Percentiles rank a stretch among this genome's conserved stretches.
Conservation (phyloP, 2,888 invertebrate species). For the Drosophila atripex region DNA sequence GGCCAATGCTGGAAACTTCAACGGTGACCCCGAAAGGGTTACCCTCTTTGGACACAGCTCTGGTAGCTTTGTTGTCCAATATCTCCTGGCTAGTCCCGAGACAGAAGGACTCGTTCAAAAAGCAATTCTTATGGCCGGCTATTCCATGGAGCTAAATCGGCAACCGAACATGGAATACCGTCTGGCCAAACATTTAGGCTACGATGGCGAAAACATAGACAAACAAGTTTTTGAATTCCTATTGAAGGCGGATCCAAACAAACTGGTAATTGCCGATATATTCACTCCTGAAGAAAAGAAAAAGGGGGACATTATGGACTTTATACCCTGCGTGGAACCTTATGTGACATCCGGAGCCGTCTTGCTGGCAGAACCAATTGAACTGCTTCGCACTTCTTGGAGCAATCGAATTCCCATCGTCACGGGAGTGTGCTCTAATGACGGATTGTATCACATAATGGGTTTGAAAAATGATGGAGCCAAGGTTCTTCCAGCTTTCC, state of each 20-base stretch:
- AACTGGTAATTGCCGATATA: constrained; percentile 46
- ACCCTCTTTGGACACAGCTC: constrained; percentile 85
- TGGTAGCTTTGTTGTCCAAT: constrained; percentile 83
- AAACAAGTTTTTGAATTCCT: constrained; percentile 55
- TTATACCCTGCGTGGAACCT: constrained; percentile 73
- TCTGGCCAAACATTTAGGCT: constrained; percentile 77
- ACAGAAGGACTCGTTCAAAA: constrained; percentile 82
- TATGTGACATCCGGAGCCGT: constrained; percentile 68
- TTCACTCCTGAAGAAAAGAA: constrained; percentile 50
- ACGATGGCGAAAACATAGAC: constrained; percentile 76
- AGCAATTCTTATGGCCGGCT: constrained; percentile 77
- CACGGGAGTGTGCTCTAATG: constrained; percentile 73
- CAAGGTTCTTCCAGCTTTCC: constrained; percentile 14
- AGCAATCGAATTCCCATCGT: constrained; percentile 79
- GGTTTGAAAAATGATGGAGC: constrained; percentile 8
- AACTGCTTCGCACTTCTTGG: constrained; percentile 75
- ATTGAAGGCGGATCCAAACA: constrained; percentile 49
- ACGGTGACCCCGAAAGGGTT: constrained; percentile 84
- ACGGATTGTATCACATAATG: constrained; percentile 50
- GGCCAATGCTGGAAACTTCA: constrained; percentile 83
- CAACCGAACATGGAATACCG: constrained; percentile 54
- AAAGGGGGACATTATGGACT: constrained; percentile 34
- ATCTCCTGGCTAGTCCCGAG: constrained; percentile 83
- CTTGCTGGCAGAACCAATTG: constrained; percentile 66
- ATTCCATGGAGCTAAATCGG: constrained; percentile 43